phyloP scores from a whole-genome alignment of 2,113 vertebrate genomes.

The Siniperca chuatsi region DNA sequence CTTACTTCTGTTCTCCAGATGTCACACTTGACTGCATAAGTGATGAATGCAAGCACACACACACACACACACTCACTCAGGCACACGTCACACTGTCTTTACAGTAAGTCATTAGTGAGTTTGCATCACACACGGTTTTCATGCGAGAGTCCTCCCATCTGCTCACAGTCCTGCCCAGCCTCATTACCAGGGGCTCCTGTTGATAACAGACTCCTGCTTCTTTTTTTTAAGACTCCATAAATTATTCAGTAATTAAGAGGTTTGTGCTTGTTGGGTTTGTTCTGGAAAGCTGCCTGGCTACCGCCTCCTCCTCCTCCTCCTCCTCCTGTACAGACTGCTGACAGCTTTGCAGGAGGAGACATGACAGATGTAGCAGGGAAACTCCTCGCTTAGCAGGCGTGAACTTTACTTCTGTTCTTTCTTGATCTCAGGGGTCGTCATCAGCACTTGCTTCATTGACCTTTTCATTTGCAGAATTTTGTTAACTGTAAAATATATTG shows the following conservation, averaged over 20 bases:
- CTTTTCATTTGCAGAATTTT: background rate
- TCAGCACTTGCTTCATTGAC: background rate
- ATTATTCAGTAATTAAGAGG: slow-evolving; percentile 75
- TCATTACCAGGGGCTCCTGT: slow-evolving; percentile 63
- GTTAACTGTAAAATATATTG: background rate
- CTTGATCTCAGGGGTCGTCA: background rate
- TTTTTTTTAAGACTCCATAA: slow-evolving; percentile 51
- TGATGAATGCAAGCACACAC: slow-evolving; percentile 19
- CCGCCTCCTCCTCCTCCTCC: slow-evolving; percentile 9
- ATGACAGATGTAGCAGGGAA: slow-evolving; percentile 16
- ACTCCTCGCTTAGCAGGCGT: background rate
- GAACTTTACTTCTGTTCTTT: slow-evolving; percentile 6
- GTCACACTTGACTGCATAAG: slow-evolving; percentile 53
- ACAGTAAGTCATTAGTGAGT: slow-evolving; percentile 68
- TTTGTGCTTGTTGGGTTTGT: slow-evolving; percentile 54
- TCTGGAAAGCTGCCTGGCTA: slow-evolving; percentile 37
- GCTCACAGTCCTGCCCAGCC: slow-evolving; percentile 49
- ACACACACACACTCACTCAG: slow-evolving; percentile 12
- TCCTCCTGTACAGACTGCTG: slow-evolving; percentile 27
- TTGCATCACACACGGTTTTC: slow-evolving; percentile 63
- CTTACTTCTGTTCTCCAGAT: slow-evolving; percentile 56
- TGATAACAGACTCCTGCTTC: slow-evolving; percentile 52
- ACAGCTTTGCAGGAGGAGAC: slow-evolving; percentile 26
- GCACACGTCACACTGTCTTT: slow-evolving; percentile 47
- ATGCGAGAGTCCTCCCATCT: slow-evolving; percentile 70